phyloP scores from a whole-genome alignment of 2,113 vertebrate species.

The Brienomyrus brachyistius region DNA sequence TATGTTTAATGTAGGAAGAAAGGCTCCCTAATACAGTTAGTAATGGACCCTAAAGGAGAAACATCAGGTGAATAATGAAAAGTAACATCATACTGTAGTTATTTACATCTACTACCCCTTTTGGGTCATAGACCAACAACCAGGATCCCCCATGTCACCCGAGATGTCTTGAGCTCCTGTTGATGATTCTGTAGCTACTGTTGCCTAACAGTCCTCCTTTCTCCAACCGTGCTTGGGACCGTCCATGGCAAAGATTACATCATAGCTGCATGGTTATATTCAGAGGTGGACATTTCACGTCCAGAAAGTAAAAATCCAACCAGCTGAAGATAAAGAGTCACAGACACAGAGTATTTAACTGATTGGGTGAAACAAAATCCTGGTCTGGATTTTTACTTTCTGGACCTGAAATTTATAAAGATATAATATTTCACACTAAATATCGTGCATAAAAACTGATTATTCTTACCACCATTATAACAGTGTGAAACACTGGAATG shows the following conservation, averaged over 20 bases:
- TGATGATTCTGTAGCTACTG: neutral
- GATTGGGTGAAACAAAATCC: no score
- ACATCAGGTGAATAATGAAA: neutral
- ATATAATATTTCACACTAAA: neutral
- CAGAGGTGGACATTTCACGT: no score
- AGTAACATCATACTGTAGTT: neutral
- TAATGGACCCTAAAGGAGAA: neutral
- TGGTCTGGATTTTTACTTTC: no score
- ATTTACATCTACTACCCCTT: neutral
- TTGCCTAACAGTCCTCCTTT: neutral
- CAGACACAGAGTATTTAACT: no score
- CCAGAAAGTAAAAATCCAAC: no score
- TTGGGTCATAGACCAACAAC: neutral
- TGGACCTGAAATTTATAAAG: neutral
- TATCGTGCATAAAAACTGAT: neutral
- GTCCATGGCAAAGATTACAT: neutral
- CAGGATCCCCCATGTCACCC: neutral
- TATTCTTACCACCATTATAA: neutral
- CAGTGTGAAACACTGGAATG: neutral
- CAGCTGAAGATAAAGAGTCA: no score
- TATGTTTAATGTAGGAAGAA: neutral
- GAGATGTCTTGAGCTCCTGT: neutral
- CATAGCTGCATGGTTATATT: neutral
- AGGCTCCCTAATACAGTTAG: neutral
- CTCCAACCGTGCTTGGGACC: neutral